A percentile compares a stretch with the other conserved stretches of the same genome.
Conservation (phyloP, 2,888 invertebrate species). For the Tromatobia lineatoria region DNA sequence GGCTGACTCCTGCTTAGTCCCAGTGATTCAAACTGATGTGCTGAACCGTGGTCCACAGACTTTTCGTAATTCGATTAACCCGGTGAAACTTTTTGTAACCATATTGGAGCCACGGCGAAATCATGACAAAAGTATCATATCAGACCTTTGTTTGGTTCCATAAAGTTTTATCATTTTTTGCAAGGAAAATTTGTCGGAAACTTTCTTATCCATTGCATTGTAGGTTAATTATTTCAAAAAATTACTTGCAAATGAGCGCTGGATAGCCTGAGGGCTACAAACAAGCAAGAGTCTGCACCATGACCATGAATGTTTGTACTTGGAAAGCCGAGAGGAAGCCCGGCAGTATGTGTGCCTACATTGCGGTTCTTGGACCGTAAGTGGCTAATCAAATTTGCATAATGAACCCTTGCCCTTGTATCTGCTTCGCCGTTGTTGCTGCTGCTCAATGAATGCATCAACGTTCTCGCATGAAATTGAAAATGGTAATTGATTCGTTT, state of each 20-base stretch:
- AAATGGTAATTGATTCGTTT: constrained; percentile 48
- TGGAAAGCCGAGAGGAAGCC: neutral
- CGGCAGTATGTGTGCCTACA: neutral
- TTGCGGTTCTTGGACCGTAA: neutral
- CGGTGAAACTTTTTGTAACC: neutral
- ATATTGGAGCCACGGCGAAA: neutral
- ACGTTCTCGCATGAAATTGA: constrained; percentile 43
- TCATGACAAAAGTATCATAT: neutral
- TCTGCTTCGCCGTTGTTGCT: constrained; percentile 1
- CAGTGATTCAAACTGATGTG: too few relatives aligned
- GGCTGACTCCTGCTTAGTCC: too few relatives aligned
- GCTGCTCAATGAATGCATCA: neutral
- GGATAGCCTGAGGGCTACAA: neutral
- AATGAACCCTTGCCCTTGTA: constrained; percentile 30
- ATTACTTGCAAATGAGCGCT: constrained; percentile 15
- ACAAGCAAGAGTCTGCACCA: neutral
- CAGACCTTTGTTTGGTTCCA: neutral
- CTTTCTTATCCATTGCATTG: neutral
- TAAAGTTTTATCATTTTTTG: neutral
- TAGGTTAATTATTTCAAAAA: neutral
- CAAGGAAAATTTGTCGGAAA: neutral
- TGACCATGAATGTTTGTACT: neutral
- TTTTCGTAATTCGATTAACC: neutral
- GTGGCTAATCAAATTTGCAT: constrained; percentile 51
- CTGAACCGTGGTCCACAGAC: neutral